Conservation (phyloP, 2,113 vertebrate genomes). For the Megaceryle maxima region DNA sequence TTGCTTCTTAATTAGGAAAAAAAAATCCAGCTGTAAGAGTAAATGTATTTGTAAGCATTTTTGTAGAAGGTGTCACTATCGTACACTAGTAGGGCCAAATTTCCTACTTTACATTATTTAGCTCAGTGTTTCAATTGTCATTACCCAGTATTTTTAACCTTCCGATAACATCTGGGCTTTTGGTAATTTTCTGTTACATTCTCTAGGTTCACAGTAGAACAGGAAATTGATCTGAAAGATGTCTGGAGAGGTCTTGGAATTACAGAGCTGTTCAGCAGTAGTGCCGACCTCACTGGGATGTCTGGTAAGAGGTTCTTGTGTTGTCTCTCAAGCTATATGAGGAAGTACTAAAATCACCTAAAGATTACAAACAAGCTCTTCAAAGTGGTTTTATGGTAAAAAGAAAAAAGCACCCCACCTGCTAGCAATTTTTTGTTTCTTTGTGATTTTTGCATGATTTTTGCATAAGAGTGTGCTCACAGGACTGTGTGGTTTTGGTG, state of each 20-base stretch:
- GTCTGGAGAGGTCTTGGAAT: slow-evolving; percentile 88
- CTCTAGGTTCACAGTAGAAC: slow-evolving; percentile 92
- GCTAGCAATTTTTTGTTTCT: not conserved
- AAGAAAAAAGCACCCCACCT: not conserved
- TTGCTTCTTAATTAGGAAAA: not conserved
- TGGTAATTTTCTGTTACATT: not conserved
- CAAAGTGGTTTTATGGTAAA: not conserved
- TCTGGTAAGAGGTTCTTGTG: slow-evolving; percentile 78
- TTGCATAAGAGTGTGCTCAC: not conserved
- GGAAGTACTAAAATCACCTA: not conserved
- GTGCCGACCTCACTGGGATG: slow-evolving; percentile 93
- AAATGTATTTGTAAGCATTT: not conserved
- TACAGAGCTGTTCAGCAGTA: slow-evolving; percentile 85
- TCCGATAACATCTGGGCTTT: not conserved
- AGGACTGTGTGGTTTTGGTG: too few relatives aligned
- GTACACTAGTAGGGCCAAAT: not conserved
- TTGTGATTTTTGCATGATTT: not conserved
- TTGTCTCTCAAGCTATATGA: not conserved
- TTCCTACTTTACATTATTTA: not conserved
- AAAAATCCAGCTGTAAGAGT: not conserved
- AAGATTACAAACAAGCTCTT: not conserved
- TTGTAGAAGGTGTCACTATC: not conserved
- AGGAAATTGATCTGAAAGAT: slow-evolving; percentile 90
- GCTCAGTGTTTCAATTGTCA: not conserved
- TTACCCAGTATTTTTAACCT: not conserved